These are phyloP conservation scores for Dinocampus coccinellae DNA, from an alignment of 2,888 invertebrate species.

Conservation along the genomic window DNA sequence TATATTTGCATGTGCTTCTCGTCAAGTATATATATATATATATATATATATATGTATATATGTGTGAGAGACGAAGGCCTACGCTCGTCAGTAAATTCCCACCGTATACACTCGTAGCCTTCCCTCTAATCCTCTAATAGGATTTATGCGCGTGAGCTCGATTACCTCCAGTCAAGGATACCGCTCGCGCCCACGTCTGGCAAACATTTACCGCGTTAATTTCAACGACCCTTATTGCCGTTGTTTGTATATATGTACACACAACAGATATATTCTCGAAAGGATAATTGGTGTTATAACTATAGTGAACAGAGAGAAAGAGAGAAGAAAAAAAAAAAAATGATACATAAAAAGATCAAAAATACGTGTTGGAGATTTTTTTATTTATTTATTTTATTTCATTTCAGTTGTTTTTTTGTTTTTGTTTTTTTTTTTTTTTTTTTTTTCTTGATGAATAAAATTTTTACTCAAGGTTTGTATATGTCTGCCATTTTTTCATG, in stretches of 20 bases:
- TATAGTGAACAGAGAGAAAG: background rate
- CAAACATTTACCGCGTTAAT: conserved; percentile 44
- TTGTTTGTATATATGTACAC: background rate
- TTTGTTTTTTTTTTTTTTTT: conserved; percentile 23
- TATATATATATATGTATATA: background rate
- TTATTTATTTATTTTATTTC: too few species aligned
- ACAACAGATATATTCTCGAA: background rate
- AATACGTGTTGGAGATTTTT: too few species aligned
- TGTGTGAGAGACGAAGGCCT: conserved; percentile 5
- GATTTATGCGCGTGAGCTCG: conserved; percentile 68
- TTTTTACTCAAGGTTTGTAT: conserved; percentile 59
- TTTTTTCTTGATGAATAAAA: conserved; percentile 52
- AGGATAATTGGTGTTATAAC: background rate
- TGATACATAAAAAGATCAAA: background rate
- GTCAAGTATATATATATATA: conserved; percentile 46
- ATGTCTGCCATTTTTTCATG: conserved; percentile 56
- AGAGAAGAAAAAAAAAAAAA: background rate
- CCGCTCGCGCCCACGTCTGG: conserved; percentile 48
- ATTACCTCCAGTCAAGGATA: conserved; percentile 66
- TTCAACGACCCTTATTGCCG: conserved; percentile 40
- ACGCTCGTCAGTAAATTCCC: conserved; percentile 11
- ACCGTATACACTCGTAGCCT: conserved; percentile 46
- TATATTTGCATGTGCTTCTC: conserved; percentile 54
- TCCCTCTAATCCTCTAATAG: conserved; percentile 67
- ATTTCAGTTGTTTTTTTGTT: too few species aligned